These are phyloP conservation scores for Callinectes sapidus DNA, from an alignment of 2,888 invertebrate species.

Conservation along the genomic window DNA sequence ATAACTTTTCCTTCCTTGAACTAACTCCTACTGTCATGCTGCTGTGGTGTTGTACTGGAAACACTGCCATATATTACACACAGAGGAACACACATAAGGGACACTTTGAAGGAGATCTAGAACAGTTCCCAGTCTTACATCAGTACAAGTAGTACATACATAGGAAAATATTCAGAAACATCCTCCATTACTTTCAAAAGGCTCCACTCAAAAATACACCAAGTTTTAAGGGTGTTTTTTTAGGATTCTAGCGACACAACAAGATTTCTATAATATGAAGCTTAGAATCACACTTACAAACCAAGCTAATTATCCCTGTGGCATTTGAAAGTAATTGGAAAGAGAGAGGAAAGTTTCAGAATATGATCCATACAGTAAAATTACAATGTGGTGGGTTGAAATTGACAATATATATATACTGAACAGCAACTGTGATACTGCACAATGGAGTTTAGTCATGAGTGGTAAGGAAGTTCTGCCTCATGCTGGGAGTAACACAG, in stretches of 20 bases:
- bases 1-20: neutral
- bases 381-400: neutral
- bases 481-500: conserved; percentile 5
- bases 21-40: conserved; percentile 14
- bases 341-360: too few species aligned
- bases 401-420: neutral
- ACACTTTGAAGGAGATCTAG: neutral
- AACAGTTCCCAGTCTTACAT: neutral
- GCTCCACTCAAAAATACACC: too few species aligned
- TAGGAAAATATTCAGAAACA: too few species aligned
- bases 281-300: too few species aligned
- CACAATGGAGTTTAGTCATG: neutral
- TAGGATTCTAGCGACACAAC: too few species aligned
- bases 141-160: neutral
- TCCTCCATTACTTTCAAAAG: too few species aligned
- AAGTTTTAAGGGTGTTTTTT: too few species aligned
- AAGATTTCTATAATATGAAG: too few species aligned
- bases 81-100: neutral
- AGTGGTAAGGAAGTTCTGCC: neutral
- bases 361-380: neutral
- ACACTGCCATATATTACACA: neutral
- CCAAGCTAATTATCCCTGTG: too few species aligned
- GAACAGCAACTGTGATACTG: neutral
- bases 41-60: neutral
- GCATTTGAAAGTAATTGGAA: too few species aligned